These are phyloP conservation scores for Cheilosia urbana DNA, from an alignment of 2,888 invertebrate genomes.

Conservation along the genomic window DNA sequence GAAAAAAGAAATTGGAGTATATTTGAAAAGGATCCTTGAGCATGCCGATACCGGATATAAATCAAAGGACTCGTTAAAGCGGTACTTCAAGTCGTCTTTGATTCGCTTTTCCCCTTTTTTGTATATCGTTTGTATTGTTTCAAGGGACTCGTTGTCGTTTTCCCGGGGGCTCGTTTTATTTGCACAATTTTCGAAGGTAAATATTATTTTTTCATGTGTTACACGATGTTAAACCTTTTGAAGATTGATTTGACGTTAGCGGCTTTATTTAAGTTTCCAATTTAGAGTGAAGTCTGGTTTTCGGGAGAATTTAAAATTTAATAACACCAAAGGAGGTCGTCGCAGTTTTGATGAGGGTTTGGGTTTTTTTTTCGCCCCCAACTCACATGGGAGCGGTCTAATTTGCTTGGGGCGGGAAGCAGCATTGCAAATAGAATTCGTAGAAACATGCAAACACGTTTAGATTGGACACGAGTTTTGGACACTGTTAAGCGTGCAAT, in stretches of 20 bases:
- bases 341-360: too few species aligned
- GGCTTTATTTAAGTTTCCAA: background rate
- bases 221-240: slow-evolving; percentile 45
- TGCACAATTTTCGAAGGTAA: slow-evolving; percentile 67
- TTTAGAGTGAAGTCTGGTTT: background rate
- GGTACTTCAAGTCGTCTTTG: slow-evolving; percentile 60
- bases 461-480: too few species aligned
- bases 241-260: slow-evolving; percentile 29
- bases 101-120: slow-evolving; percentile 7
- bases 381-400: too few species aligned
- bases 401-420: too few species aligned
- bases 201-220: slow-evolving; percentile 72
- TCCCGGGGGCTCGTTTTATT: slow-evolving; percentile 44
- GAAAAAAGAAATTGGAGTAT: slow-evolving; percentile 18
- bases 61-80: slow-evolving; percentile 71
- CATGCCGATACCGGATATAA: slow-evolving; percentile 71
- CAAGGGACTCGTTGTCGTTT: slow-evolving; percentile 12
- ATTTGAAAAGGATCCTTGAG: slow-evolving; percentile 62
- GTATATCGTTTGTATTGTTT: slow-evolving; percentile 46
- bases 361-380: too few species aligned
- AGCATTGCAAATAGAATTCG: too few species aligned
- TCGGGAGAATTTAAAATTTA: slow-evolving; percentile 12
- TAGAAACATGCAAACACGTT: too few species aligned
- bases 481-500: too few species aligned
- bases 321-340: too few species aligned